Base-by-base conservation (phyloP, 2,797 vertebrate species). In the Arrhamphus sclerolepis region DNA sequence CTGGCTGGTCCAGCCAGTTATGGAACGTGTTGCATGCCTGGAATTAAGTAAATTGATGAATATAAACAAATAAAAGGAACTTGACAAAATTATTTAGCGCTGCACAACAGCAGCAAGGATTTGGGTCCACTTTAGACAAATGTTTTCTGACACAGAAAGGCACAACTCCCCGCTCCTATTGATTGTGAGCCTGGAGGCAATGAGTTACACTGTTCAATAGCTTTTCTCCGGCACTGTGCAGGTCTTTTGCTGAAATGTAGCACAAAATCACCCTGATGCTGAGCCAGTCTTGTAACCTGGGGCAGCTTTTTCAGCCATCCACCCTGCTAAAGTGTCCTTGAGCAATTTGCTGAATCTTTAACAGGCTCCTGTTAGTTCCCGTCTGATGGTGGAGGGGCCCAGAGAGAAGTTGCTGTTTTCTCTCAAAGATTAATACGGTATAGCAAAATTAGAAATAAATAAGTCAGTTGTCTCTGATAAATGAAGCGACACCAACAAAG, bases 241-340 rank as follows among this genome's bases (percentile, higher is more conserved):
- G 21, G 38, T 53, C 40, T 62, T 77, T 59, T 54, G 46, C 57
- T 62, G 40, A 70, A 53, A 64, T 26, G 24, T 49, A 44, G 38
- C 53, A 46, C 31, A 66, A 34, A n/a, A 40, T 21, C 50, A 39
- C 16, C 47, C 38, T 18, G 44, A 43, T 14, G 18, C 24, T 40
- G 61, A 67, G 41, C 22, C 26, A 31, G 29, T 58, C 59, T 43
- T 64, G 62, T 63, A 72, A 63, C 66, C 22, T 3, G 0, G 14
- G 20, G 28, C 42, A 11, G 28, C 49, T 51, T 55, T 59, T 70
- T 20, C 50, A 10, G 48, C 42, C 28, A 21, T 55, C 53, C 62
- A 56, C 46, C 34, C 56, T 63, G 53, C 48, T 67, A 51, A 72
- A 70, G 75, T 74, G 84, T 81, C 80, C 66, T 78, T 87, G 82